Base-by-base conservation (phyloP, 2,113 vertebrate genomes). In the Calyptommatus sinebrachiatus region DNA sequence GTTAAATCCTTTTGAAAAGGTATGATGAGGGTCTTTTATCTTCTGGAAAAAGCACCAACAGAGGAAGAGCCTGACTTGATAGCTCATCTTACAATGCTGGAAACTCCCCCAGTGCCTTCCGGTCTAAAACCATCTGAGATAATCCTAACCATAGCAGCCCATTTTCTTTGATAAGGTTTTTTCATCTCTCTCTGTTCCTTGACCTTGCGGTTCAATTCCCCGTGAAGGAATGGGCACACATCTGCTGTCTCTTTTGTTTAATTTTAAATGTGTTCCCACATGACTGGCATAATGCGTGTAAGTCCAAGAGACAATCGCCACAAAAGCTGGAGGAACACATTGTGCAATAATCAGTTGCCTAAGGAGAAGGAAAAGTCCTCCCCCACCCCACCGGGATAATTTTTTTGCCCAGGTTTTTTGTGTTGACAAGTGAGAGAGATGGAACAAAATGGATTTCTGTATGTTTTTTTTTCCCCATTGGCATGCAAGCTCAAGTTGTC, bases 231-330 rank as follows among this genome's bases (percentile, higher is more conserved):
- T 22, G 20, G 60, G 77, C 86, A 86, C 88, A 12, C 84, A 83
- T 81, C 78, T 85, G 84, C 73, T 73, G 61, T n/a, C n/a, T 83
- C 62, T 79, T 87, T 86, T 22, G 0, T 88, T 86, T 79, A 79
- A 81, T 85, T 88, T 85, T 79, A 80, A 90, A 90, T 76, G 80
- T 3, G 2, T 5, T 84, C 71, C 66, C n/a, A 0, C 60, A 80
- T 70, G 77, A 28, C 46, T 63, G 8, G n/a, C 11, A 67, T 61
- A 78, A 62, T 20, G 62, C 46, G 2, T 22, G 41, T 60, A 79
- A 81, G 35, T 41, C 77, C 29, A 29, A 77, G 48, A 75, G 66
- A 5, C 80, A 71, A 71, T 73, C 45, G 62, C 0, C 0, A 5
- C n/a, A n/a, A 67, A 65, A 70, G n/a, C 75, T 12, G 20, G 75